Conservation (phyloP, 2,888 invertebrate genomes). For the Clusia tigrina region DNA sequence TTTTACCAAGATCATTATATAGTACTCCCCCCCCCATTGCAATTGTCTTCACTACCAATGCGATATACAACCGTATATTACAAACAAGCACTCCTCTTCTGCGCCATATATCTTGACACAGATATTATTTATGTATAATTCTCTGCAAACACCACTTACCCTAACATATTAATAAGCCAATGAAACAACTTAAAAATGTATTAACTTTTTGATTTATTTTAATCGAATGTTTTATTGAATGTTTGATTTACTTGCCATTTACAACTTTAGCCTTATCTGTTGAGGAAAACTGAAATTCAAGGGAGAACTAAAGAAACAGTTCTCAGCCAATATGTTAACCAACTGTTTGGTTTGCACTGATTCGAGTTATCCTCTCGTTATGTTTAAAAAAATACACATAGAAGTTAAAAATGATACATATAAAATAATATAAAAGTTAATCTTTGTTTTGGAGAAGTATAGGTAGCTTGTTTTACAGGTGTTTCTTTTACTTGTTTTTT, state of each 20-base stretch:
- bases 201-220: conserved; percentile 13
- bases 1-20: no score
- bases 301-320: neutral
- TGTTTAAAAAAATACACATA: conserved; percentile 38
- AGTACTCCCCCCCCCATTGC: no score
- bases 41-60: no score
- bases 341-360: neutral
- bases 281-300: conserved; percentile 10
- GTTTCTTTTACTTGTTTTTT: conserved; percentile 38
- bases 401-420: conserved; percentile 21
- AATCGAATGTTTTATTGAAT: conserved; percentile 30
- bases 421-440: conserved; percentile 26
- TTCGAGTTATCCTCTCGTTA: conserved; percentile 27
- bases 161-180: no score
- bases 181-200: neutral
- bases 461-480: conserved; percentile 25
- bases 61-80: no score
- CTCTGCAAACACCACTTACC: no score
- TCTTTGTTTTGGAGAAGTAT: conserved; percentile 19
- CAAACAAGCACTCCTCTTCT: no score
- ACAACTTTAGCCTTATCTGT: conserved; percentile 29
- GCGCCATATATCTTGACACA: no score
- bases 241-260: conserved; percentile 21
- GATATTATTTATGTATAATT: no score
- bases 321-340: neutral